These are phyloP conservation scores for Anthophora plumipes DNA, from an alignment of 2,888 invertebrate species.

Conservation along the genomic window DNA sequence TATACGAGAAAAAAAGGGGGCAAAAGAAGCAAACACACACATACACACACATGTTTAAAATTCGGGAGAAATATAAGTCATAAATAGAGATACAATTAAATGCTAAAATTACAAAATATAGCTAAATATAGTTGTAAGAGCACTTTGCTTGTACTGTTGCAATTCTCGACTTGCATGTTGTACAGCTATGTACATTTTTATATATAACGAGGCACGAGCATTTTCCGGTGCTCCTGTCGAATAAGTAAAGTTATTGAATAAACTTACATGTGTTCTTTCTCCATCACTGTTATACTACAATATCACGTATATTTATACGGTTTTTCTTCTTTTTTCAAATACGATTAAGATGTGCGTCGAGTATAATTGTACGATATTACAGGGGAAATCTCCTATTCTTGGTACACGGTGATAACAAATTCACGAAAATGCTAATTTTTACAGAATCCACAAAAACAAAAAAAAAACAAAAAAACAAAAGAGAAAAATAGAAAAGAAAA, in stretches of 20 bases:
- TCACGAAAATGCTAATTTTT: conserved; percentile 25
- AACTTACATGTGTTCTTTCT: conserved; percentile 61
- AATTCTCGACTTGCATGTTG: conserved; percentile 82
- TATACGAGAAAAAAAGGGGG: conserved; percentile 69
- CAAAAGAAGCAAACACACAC: conserved; percentile 72
- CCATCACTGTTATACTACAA: conserved; percentile 22
- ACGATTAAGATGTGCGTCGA: conserved; percentile 6
- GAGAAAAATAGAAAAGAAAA: too few relatives aligned
- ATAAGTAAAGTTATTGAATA: conserved; percentile 71
- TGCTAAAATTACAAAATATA: conserved; percentile 76
- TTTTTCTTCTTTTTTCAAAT: background rate
- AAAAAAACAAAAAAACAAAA: too few relatives aligned
- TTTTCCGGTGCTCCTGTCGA: conserved; percentile 65
- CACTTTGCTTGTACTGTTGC: conserved; percentile 83
- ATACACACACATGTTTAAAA: conserved; percentile 75
- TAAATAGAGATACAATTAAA: conserved; percentile 77
- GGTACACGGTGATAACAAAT: conserved; percentile 1
- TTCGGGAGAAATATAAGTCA: conserved; percentile 73
- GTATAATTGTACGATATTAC: conserved; percentile 27
- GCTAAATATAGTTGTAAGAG: conserved; percentile 77
- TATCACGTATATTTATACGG: background rate
- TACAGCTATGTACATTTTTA: conserved; percentile 83
- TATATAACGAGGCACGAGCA: conserved; percentile 76
- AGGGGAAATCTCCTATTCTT: conserved; percentile 18
- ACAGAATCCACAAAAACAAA: background rate